Percentiles rank a stretch among this genome's conserved stretches.
These are phyloP conservation scores for Zhengitettix transpicula DNA, from an alignment of 2,888 invertebrate genomes.

Conservation along the genomic window DNA sequence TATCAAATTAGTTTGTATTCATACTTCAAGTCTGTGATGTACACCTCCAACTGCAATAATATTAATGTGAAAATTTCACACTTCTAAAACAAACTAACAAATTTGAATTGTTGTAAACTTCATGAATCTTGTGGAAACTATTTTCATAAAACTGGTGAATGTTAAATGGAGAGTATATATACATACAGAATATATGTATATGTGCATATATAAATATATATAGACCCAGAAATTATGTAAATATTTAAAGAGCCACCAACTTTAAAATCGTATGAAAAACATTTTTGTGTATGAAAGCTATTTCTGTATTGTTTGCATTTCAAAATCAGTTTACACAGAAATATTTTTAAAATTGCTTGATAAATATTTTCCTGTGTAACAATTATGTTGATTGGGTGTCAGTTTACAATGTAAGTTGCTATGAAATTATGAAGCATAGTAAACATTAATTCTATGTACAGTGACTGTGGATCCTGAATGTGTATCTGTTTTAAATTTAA, in stretches of 20 bases:
- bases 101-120: not conserved
- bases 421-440: constrained; percentile 6
- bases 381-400: constrained; percentile 3
- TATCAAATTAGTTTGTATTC: not conserved
- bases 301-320: not conserved
- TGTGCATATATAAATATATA: not conserved
- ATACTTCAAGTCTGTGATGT: constrained; percentile 8
- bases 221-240: not conserved
- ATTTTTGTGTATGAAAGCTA: not conserved
- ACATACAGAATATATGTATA: not conserved
- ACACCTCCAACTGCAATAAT: constrained; percentile 7
- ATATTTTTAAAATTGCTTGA: not conserved
- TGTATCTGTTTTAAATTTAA: constrained; percentile 7
- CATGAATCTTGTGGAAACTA: constrained; percentile 3
- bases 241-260: not conserved
- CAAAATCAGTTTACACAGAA: not conserved
- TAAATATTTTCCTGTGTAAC: not conserved
- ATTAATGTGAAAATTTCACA: not conserved
- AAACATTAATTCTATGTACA: constrained; percentile 3
- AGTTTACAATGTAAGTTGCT: constrained; percentile 5
- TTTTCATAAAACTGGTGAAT: constrained; percentile 8
- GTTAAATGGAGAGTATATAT: not conserved
- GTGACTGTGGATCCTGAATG: constrained; percentile 3
- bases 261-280: not conserved
- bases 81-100: not conserved